A percentile compares a stretch with the other conserved stretches of the same genome.
Conservation (phyloP, 2,888 invertebrate genomes). For the Trisateles emortualis region DNA sequence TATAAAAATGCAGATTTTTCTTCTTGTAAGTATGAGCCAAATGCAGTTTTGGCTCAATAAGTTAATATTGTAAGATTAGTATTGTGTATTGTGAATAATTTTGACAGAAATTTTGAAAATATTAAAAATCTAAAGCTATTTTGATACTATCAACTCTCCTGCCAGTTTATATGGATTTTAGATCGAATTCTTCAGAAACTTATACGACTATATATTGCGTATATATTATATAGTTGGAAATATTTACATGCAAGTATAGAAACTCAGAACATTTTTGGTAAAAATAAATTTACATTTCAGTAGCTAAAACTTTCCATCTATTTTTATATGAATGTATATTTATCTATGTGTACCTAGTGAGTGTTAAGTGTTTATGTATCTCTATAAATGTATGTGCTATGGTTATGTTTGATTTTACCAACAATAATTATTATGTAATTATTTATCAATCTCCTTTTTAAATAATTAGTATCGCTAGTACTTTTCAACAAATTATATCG, state of each 20-base stretch:
- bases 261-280: conserved; percentile 8
- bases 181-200: conserved; percentile 10
- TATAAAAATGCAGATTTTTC: background rate
- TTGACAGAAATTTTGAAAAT: background rate
- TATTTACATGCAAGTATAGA: conserved; percentile 3
- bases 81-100: background rate
- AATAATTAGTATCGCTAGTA: conserved; percentile 29
- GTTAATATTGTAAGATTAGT: background rate
- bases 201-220: too few relatives aligned
- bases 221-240: conserved; percentile 3
- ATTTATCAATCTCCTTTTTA: background rate
- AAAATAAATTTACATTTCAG: conserved; percentile 13
- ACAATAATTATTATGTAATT: background rate
- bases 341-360: conserved; percentile 32
- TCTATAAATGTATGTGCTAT: conserved; percentile 55
- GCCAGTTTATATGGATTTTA: conserved; percentile 10
- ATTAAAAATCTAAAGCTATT: conserved; percentile 17
- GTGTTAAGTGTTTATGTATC: conserved; percentile 27
- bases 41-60: background rate
- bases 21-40: background rate
- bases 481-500: conserved; percentile 33
- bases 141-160: conserved; percentile 25
- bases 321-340: conserved; percentile 73
- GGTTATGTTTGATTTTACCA: conserved; percentile 41
- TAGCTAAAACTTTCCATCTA: conserved; percentile 54